phyloP scores from a whole-genome alignment of 2,113 vertebrate genomes.

The Hemicordylus capensis region DNA sequence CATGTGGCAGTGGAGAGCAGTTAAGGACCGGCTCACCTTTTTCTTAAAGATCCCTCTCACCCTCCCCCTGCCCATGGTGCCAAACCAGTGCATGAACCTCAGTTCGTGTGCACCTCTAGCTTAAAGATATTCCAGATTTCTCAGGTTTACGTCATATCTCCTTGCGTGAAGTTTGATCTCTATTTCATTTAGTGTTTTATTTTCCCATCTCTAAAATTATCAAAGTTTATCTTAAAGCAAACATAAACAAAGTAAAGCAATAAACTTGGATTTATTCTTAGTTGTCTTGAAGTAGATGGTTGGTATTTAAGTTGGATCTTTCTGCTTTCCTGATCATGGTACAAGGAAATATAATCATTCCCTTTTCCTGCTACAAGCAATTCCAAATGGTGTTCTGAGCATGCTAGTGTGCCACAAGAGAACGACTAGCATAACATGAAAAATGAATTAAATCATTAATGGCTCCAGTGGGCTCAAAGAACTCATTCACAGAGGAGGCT shows the following conservation, averaged over 20 bases:
- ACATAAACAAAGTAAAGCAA: not conserved
- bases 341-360: no score
- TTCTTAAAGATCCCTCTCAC: no score
- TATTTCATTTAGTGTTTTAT: constrained; percentile 24
- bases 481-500: not conserved
- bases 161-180: constrained; percentile 10
- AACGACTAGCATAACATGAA: not conserved
- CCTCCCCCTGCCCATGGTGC: no score
- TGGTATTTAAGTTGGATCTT: not conserved
- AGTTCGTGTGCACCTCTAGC: no score
- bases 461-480: not conserved
- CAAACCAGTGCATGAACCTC: no score
- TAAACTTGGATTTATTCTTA: constrained; percentile 30
- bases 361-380: not conserved
- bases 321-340: not conserved
- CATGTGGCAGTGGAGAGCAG: no score
- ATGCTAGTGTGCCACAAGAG: no score
- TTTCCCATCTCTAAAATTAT: constrained; percentile 25
- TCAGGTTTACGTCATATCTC: not conserved
- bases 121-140: not conserved
- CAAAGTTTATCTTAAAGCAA: constrained; percentile 12
- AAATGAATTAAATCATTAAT: not conserved
- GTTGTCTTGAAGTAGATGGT: not conserved
- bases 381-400: not conserved
- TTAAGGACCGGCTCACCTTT: no score